A percentile compares a stretch with the other conserved stretches of the same genome.
Evolutionary conservation across 2,113 vertebrate species (phyloP).

Genomic region (Pycnonotus jocosus): DNA sequence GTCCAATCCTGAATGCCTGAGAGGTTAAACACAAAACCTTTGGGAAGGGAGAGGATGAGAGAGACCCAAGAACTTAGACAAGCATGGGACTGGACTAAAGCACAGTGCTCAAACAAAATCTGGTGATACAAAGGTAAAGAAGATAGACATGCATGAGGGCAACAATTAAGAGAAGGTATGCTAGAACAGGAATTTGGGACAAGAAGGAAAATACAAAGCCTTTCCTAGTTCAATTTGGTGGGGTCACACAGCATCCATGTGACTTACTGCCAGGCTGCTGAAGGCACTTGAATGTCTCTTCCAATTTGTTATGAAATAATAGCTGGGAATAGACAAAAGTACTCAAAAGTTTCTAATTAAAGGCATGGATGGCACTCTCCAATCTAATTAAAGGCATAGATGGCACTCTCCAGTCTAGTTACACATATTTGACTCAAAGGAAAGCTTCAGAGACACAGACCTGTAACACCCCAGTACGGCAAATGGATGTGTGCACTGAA

Average conservation of each 20-base stretch:
- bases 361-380: background rate
- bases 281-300: background rate
- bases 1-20: background rate
- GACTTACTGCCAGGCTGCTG: background rate
- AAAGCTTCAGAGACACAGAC: background rate
- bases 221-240: background rate
- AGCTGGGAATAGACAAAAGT: background rate
- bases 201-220: background rate
- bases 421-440: background rate
- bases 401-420: background rate
- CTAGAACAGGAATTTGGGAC: background rate
- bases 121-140: background rate
- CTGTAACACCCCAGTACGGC: background rate
- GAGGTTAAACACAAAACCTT: background rate
- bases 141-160: background rate
- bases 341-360: background rate
- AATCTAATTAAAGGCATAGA: background rate
- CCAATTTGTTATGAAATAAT: background rate
- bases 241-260: background rate
- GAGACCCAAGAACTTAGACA: background rate
- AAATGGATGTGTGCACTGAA: background rate
- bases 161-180: background rate
- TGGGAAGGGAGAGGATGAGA: background rate
- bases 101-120: accelerated
- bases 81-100: background rate